These are phyloP conservation scores for Tenthredo amoena DNA, from an alignment of 2,888 invertebrate genomes.

Conservation along the genomic window DNA sequence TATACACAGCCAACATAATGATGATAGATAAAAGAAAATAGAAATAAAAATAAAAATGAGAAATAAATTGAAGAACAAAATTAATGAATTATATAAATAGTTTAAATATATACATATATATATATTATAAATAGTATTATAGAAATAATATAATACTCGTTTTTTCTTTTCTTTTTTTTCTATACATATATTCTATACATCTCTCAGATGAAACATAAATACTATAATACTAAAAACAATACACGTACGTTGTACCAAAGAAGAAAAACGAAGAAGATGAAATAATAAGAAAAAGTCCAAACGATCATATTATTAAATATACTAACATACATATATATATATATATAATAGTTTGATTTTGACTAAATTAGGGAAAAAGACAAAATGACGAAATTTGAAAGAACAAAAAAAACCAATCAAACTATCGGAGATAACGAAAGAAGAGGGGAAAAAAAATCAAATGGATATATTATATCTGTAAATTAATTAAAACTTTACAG, in stretches of 20 bases:
- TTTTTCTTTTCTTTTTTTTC: no score
- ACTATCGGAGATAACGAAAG: no score
- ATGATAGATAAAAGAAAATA: conserved; percentile 62
- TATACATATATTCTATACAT: not conserved
- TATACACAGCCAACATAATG: conserved; percentile 76
- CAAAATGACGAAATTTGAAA: conserved; percentile 49
- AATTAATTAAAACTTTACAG: conserved; percentile 56
- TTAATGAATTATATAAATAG: conserved; percentile 8
- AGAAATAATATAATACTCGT: not conserved
- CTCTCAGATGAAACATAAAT: no score
- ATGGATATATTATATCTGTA: conserved; percentile 37
- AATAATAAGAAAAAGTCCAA: not conserved
- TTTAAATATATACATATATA: no score
- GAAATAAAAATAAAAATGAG: conserved; percentile 23
- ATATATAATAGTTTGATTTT: no score
- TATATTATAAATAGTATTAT: no score
- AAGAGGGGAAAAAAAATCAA: not conserved
- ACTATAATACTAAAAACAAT: no score
- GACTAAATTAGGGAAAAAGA: not conserved
- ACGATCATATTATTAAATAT: not conserved
- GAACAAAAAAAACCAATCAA: conserved; percentile 35
- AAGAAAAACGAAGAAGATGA: not conserved
- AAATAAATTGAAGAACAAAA: not conserved
- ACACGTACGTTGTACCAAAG: no score
- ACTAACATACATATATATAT: no score